Evolutionary conservation across 2,797 vertebrate genomes (phyloP).

Genomic region (Rousettus madagascariensis): DNA sequence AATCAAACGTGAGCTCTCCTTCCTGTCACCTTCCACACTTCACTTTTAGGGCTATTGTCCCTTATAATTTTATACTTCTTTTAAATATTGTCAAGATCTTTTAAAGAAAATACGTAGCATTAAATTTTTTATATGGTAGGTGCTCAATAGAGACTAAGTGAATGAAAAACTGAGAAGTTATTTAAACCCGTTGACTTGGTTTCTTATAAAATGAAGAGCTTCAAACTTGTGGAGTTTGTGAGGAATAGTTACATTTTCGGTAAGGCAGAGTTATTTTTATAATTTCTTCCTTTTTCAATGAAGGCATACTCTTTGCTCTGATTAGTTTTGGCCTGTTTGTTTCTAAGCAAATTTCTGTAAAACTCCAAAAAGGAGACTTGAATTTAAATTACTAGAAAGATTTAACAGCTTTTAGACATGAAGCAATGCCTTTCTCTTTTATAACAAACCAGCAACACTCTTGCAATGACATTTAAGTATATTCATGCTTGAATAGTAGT

Average conservation of each 20-base stretch:
- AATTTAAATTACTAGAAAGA: slow-evolving; percentile 41
- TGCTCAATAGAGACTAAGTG: background rate
- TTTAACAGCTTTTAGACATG: slow-evolving; percentile 24
- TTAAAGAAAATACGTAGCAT: background rate
- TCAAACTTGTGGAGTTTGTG: background rate
- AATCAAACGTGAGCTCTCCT: background rate
- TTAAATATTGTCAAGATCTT: background rate
- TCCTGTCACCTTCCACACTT: background rate
- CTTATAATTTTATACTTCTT: background rate
- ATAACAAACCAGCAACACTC: slow-evolving; percentile 5
- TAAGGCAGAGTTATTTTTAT: background rate
- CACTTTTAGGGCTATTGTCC: background rate
- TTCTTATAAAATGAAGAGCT: background rate
- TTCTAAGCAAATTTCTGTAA: slow-evolving; percentile 7
- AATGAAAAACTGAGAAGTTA: slow-evolving; percentile 19
- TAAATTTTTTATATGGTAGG: background rate
- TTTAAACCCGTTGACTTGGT: background rate
- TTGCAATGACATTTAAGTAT: slow-evolving; percentile 31
- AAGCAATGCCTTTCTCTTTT: background rate
- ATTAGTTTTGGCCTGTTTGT: background rate
- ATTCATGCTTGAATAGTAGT: slow-evolving; percentile 2
- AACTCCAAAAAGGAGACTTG: background rate
- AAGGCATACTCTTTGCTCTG: background rate
- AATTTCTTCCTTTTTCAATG: background rate
- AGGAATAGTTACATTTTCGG: background rate